Evolutionary conservation across 2,888 invertebrate genomes (phyloP).

Genomic region (Schrankia costaestrigalis): DNA sequence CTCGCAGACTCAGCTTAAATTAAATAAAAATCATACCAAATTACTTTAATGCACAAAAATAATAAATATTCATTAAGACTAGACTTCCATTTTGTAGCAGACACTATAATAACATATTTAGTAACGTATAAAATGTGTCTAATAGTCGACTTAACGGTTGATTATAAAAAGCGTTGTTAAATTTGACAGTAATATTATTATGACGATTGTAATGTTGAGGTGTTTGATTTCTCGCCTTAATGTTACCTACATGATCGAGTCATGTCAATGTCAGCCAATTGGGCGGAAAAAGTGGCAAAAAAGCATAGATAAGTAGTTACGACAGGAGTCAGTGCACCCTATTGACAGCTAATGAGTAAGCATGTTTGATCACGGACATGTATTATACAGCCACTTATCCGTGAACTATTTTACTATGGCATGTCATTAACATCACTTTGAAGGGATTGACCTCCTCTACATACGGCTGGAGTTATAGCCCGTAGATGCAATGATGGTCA

Average conservation of each 20-base stretch:
- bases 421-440: no score
- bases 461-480: no score
- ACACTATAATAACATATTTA: slow-evolving; percentile 35
- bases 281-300: slow-evolving; percentile 44
- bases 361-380: no score
- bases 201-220: slow-evolving; percentile 41
- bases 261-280: slow-evolving; percentile 61
- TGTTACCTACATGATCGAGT: slow-evolving; percentile 35
- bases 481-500: no score
- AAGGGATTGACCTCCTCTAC: no score
- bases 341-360: slow-evolving; percentile 1
- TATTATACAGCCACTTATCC: no score
- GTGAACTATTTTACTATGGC: no score
- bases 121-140: slow-evolving; percentile 24
- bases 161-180: slow-evolving; percentile 39
- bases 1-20: slow-evolving; percentile 14
- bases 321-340: slow-evolving; percentile 37
- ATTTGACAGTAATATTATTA: slow-evolving; percentile 51
- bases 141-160: slow-evolving; percentile 49
- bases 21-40: slow-evolving; percentile 13
- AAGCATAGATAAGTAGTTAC: slow-evolving; percentile 32
- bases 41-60: slow-evolving; percentile 7
- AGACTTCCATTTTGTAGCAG: slow-evolving; percentile 23
- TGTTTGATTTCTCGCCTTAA: slow-evolving; percentile 53
- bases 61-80: slow-evolving; percentile 23